Conservation (phyloP, 2,797 vertebrate species). For the Sparidentex hasta region DNA sequence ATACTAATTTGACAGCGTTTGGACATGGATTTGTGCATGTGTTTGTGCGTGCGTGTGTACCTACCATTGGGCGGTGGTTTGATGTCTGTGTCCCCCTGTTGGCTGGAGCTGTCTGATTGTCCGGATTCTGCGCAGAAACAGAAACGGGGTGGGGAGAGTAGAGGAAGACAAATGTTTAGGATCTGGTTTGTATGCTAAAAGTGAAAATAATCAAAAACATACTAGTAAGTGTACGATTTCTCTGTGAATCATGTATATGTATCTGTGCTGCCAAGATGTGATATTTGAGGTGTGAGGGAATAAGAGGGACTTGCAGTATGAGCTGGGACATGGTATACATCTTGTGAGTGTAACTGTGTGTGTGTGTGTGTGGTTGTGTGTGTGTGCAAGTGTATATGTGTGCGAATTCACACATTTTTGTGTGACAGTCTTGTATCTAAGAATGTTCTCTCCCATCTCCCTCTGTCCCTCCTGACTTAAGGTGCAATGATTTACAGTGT, state of each 20-base stretch:
- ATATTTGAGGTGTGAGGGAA: constrained; percentile 66
- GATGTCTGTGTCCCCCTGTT: constrained; percentile 96
- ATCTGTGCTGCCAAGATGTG: constrained; percentile 51
- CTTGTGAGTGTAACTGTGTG: constrained; percentile 42
- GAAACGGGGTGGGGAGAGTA: constrained; percentile 17
- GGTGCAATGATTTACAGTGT: constrained; percentile 78
- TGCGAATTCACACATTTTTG: constrained; percentile 68
- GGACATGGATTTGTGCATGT: constrained; percentile 29
- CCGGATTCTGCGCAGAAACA: constrained; percentile 85
- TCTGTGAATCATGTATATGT: constrained; percentile 48
- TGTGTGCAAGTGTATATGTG: constrained; percentile 30
- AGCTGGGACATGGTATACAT: constrained; percentile 64
- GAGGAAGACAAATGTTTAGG: constrained; percentile 47
- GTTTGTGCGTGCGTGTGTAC: constrained; percentile 33
- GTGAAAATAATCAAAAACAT: constrained; percentile 57
- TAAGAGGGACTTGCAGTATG: constrained; percentile 61
- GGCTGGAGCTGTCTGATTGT: constrained; percentile 97
- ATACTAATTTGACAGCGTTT: constrained; percentile 65
- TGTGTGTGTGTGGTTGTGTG: constrained; percentile 1
- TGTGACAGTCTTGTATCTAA: constrained; percentile 65
- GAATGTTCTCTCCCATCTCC: constrained; percentile 62
- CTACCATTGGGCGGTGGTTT: constrained; percentile 95
- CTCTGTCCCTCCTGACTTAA: constrained; percentile 73
- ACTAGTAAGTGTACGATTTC: constrained; percentile 48
- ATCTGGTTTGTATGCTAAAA: constrained; percentile 38